Evolutionary conservation across 2,113 vertebrate species (phyloP), one percentile per base, ranked within the genome.

Genomic region (Atractosteus spatula): DNA sequence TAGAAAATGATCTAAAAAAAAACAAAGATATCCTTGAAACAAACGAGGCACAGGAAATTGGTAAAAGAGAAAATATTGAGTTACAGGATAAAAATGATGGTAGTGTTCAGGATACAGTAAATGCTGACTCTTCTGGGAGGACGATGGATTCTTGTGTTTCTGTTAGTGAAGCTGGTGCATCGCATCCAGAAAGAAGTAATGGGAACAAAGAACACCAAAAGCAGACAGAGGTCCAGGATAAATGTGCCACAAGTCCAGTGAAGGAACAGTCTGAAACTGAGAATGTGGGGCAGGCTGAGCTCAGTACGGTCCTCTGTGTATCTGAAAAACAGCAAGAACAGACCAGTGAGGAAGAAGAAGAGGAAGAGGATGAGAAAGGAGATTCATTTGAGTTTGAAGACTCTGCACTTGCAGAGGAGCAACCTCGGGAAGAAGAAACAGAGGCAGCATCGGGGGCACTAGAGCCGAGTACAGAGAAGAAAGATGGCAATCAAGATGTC

Each of bases 321-420:
- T 51, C n/a, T 61, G 11, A 29, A 42, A 56, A 12, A 11, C 56
- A 77, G 51, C 66, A 67, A 17, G 41, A 1, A 0, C 73, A 55
- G 62, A 55, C 68, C 59, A 57, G 0, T 56, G 41, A 45, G 59
- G 69, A 45, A 3, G 70, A 73, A 3, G 79, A 83, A 41, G 76
- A 78, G 11, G 68, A 79, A 42, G 73, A 77, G 13, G 75, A 83
- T 2, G 83, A 81, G 0, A 75, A 87, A 71, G 86, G 81, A 10
- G 81, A 76, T 62, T 81, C 81, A 3, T 89, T 90, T 80, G 85
- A 89, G 70, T 89, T 88, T 74, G 84, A 91, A 56, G 83, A 88
- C 42, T 41, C 29, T 8, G 41, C 8, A 54, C 3, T 57, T 41
- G 4, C 55, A 43, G 44, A 70, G 17, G 8, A 68, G 7, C 8